Evolutionary conservation across 2,113 vertebrate species (phyloP).

Genomic region (Menidia beryllina): DNA sequence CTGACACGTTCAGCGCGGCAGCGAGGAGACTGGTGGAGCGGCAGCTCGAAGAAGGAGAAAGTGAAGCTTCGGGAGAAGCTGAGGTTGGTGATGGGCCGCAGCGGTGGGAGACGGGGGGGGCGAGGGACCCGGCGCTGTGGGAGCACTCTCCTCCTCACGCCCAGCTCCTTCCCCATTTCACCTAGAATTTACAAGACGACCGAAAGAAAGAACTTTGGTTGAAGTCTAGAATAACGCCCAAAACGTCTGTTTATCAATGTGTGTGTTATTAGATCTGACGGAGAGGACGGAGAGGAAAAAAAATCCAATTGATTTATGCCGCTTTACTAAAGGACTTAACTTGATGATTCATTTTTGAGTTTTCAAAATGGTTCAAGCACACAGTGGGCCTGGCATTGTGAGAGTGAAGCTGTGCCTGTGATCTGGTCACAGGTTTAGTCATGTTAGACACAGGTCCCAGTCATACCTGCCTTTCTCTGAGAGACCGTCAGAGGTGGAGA

Average conservation of each 20-base stretch:
- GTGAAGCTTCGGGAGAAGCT: conserved; percentile 86
- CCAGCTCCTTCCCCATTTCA: conserved; percentile 26
- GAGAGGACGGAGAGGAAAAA: too few species aligned
- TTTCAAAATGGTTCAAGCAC: too few species aligned
- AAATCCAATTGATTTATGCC: too few species aligned
- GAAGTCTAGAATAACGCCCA: too few species aligned
- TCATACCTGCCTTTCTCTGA: conserved; percentile 43
- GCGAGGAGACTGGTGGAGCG: conserved; percentile 76
- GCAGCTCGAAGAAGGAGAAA: conserved; percentile 87
- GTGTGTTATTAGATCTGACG: too few species aligned
- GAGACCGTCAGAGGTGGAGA: conserved; percentile 13
- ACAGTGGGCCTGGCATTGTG: too few species aligned
- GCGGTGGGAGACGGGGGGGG: conserved; percentile 73
- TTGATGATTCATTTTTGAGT: too few species aligned
- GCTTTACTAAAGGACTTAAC: too few species aligned
- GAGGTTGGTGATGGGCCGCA: conserved; percentile 80
- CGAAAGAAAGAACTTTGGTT: not conserved
- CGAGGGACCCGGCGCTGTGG: conserved; percentile 49
- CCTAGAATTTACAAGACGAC: conserved; percentile 31
- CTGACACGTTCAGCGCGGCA: conserved; percentile 72
- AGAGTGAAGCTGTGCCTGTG: too few species aligned
- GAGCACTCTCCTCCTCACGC: conserved; percentile 35
- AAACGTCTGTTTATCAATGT: too few species aligned
- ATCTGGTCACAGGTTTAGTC: not conserved
- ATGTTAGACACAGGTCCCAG: not conserved